Conservation (phyloP, 2,797 vertebrate species). For the Enoplosus armatus region DNA sequence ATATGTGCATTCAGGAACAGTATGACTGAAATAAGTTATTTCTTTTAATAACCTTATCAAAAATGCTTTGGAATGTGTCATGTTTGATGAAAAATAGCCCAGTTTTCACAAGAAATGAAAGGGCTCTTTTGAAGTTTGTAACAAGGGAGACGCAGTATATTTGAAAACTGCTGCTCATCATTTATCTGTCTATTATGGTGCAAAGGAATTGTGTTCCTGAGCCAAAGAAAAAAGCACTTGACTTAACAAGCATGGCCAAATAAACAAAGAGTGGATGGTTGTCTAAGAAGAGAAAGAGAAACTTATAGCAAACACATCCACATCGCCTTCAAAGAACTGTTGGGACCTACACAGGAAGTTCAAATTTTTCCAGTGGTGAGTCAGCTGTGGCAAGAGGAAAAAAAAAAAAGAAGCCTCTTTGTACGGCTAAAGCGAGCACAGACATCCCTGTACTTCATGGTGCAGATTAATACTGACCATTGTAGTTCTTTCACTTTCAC, state of each 20-base stretch:
- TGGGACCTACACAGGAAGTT: constrained; percentile 67
- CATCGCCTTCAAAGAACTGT: constrained; percentile 54
- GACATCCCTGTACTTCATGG: constrained; percentile 35
- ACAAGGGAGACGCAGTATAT: neutral
- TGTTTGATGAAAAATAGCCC: neutral
- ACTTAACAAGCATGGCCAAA: neutral
- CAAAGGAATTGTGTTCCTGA: neutral
- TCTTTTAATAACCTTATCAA: neutral
- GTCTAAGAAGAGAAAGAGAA: constrained; percentile 34
- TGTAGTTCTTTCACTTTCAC: neutral
- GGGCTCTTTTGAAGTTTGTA: neutral
- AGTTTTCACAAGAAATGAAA: neutral
- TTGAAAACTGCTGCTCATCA: neutral
- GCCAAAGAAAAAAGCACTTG: constrained; percentile 14
- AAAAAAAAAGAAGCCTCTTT: constrained; percentile 42
- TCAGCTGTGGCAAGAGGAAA: constrained; percentile 58
- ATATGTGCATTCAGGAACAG: neutral
- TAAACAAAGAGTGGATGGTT: constrained; percentile 16
- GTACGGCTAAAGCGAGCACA: constrained; percentile 33
- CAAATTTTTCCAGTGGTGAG: constrained; percentile 78
- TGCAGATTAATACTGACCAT: neutral
- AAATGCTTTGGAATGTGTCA: neutral
- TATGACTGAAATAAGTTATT: neutral
- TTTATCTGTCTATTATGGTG: neutral
- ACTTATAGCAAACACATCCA: constrained; percentile 35